Evolutionary conservation across 1,140 invertebrate species (phyloP).

Genomic region (Panulirus ornatus): DNA sequence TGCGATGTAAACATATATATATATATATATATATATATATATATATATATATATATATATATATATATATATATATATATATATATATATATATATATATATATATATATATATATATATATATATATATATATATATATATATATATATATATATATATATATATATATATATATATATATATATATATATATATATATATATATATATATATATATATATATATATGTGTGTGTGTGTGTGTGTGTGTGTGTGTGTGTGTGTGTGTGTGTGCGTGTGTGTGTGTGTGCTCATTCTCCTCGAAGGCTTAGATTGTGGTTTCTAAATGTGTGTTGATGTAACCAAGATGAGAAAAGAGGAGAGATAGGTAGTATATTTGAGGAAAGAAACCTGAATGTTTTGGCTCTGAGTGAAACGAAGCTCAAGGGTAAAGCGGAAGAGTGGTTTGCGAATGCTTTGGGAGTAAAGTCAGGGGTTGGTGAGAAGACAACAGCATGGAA

Average conservation of each 20-base stretch:
- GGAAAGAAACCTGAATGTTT: no score
- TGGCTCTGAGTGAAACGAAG: no score
- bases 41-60: constrained; percentile 41
- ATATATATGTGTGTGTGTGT: not conserved
- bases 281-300: no score
- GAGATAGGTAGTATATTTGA: no score
- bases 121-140: constrained; percentile 41
- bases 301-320: no score
- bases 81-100: constrained; percentile 41
- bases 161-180: constrained; percentile 23
- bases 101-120: constrained; percentile 38
- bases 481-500: no score
- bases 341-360: no score
- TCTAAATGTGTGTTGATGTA: no score
- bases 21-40: constrained; percentile 37
- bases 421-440: no score
- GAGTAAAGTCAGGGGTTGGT: no score
- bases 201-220: constrained; percentile 20
- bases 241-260: not conserved
- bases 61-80: constrained; percentile 36
- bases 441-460: no score
- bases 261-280: not conserved
- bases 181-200: constrained; percentile 13
- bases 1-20: not conserved
- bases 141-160: constrained; percentile 41